These are phyloP conservation scores for Zaprionus vittiger DNA, from an alignment of 1,140 invertebrate species.

Conservation along the genomic window DNA sequence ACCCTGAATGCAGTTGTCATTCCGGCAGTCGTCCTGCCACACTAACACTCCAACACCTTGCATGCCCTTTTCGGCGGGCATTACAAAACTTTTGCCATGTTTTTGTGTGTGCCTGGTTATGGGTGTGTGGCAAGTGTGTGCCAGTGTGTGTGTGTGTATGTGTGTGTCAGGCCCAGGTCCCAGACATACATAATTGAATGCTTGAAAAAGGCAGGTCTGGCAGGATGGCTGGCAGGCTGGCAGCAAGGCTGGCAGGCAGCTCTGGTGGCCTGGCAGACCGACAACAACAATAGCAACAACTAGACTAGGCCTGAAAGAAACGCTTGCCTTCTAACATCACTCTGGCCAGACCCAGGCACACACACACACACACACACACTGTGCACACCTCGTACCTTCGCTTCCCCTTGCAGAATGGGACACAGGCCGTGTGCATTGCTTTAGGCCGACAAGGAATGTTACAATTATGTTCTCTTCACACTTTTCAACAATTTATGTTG, in stretches of 20 bases:
- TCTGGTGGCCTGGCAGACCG: constrained; percentile 8
- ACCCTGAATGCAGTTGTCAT: constrained; percentile 47
- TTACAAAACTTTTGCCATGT: constrained; percentile 80
- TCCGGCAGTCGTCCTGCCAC: constrained; percentile 41
- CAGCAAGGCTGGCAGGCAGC: constrained; percentile 18
- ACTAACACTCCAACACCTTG: constrained; percentile 75
- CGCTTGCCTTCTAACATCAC: constrained; percentile 64
- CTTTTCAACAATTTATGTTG: constrained; percentile 83
- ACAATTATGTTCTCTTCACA: constrained; percentile 83
- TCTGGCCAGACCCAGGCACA: constrained; percentile 1
- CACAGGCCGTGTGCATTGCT: constrained; percentile 69
- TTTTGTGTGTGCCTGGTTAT: constrained; percentile 48
- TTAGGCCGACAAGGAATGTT: constrained; percentile 82
- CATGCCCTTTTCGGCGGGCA: constrained; percentile 77
- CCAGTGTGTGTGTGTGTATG: constrained; percentile 48
- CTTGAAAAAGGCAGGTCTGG: constrained; percentile 76
- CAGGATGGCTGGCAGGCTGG: constrained; percentile 18
- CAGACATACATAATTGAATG: constrained; percentile 83
- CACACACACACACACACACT: not conserved
- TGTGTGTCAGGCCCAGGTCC: constrained; percentile 76
- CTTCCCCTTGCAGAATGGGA: constrained; percentile 26
- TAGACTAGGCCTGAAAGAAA: constrained; percentile 32
- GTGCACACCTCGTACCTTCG: not conserved
- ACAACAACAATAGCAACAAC: constrained; percentile 40
- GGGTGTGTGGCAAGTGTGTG: constrained; percentile 9